These are phyloP conservation scores for Hypsopygia costalis DNA, from an alignment of 2,888 invertebrate genomes.

Conservation along the genomic window DNA sequence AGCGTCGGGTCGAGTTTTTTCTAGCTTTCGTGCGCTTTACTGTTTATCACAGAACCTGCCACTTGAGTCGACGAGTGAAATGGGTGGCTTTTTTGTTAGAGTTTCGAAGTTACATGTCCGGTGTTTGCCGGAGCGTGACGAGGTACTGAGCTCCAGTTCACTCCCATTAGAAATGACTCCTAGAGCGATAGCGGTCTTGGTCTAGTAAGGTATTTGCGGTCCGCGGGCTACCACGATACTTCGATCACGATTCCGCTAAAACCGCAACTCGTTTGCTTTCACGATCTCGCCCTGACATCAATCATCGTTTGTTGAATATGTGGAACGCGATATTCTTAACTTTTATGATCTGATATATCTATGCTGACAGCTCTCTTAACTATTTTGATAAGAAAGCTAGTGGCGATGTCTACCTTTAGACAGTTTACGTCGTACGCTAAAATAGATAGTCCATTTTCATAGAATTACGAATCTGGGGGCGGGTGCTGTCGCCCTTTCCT, in stretches of 20 bases:
- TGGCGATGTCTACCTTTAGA: too few relatives aligned
- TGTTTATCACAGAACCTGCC: conserved; percentile 39
- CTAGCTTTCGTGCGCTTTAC: conserved; percentile 39
- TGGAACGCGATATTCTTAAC: too few relatives aligned
- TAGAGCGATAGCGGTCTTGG: conserved; percentile 28
- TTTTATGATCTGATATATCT: neutral
- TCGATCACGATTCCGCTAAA: conserved; percentile 23
- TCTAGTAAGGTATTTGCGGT: conserved; percentile 34
- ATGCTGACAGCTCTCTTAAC: neutral
- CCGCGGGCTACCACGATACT: conserved; percentile 44
- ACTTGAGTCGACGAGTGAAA: conserved; percentile 54
- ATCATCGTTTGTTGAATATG: neutral
- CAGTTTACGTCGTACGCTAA: too few relatives aligned
- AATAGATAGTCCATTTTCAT: too few relatives aligned
- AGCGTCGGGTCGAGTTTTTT: conserved; percentile 38
- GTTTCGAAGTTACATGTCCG: conserved; percentile 33
- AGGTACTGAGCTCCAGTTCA: too few relatives aligned
- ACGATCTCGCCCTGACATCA: conserved; percentile 4
- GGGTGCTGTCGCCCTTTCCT: too few relatives aligned
- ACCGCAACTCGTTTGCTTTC: conserved; percentile 1
- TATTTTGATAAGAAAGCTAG: too few relatives aligned
- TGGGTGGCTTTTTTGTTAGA: conserved; percentile 53
- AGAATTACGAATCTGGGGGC: too few relatives aligned
- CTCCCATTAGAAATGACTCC: conserved; percentile 34
- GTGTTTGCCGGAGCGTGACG: conserved; percentile 35